Conservation (phyloP, 2,797 vertebrate species). For the Gadopsis bispinosus region DNA sequence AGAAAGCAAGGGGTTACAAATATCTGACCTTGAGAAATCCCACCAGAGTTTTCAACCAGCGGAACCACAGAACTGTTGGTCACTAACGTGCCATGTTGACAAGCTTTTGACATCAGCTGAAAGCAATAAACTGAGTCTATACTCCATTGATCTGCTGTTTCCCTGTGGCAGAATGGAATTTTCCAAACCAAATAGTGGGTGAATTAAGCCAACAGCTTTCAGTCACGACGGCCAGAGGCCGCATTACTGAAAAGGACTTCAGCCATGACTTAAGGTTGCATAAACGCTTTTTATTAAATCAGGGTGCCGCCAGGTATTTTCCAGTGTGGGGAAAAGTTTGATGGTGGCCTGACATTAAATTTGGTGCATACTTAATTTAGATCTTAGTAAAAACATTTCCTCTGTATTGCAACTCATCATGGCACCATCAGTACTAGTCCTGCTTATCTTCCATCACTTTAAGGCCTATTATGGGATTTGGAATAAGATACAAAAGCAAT, state of each 20-base stretch:
- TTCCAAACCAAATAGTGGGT: constrained; percentile 46
- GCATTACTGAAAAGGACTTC: constrained; percentile 22
- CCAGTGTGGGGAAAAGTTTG: background rate
- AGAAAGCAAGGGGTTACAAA: constrained; percentile 2
- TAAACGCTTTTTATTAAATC: constrained; percentile 38
- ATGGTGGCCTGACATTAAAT: constrained; percentile 26
- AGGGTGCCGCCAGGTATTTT: constrained; percentile 21
- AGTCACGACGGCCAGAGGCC: constrained; percentile 31
- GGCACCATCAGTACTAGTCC: constrained; percentile 32
- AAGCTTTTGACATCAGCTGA: constrained; percentile 41
- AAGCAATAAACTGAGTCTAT: constrained; percentile 30
- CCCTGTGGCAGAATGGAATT: constrained; percentile 43
- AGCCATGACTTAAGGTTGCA: constrained; percentile 31
- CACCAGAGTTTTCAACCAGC: constrained; percentile 14
- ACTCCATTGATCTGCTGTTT: constrained; percentile 44
- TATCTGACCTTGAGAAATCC: background rate
- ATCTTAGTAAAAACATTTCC: constrained; percentile 33
- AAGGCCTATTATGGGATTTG: constrained; percentile 24
- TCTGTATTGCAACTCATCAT: constrained; percentile 13
- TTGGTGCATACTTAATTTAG: constrained; percentile 37
- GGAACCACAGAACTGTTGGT: constrained; percentile 18
- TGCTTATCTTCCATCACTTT: constrained; percentile 18
- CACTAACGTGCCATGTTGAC: constrained; percentile 46
- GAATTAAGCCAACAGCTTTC: constrained; percentile 41
- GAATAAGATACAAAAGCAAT: constrained; percentile 8